Evolutionary conservation across 2,797 vertebrate genomes (phyloP).

Genomic region (Petrocephalus sullivani): DNA sequence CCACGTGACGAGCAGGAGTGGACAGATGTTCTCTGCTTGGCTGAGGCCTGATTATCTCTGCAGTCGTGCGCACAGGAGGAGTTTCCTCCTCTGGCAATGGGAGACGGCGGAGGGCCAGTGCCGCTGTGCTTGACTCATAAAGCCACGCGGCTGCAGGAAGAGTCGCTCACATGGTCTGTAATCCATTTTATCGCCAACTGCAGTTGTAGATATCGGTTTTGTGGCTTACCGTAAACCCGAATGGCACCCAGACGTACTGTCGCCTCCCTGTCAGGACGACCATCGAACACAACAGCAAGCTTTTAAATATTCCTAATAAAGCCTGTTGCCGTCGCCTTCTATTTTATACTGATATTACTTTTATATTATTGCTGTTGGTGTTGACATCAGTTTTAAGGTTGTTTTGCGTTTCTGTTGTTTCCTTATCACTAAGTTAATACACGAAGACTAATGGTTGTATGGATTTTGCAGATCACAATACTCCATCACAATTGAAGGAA

Average conservation of each 20-base stretch:
- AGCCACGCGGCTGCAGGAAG: not conserved
- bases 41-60: constrained; percentile 19
- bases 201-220: constrained; percentile 38
- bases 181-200: constrained; percentile 27
- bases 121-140: not conserved
- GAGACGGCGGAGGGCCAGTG: not conserved
- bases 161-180: constrained; percentile 2
- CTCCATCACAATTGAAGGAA: not conserved
- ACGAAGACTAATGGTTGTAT: not conserved
- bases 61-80: not conserved
- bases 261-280: not conserved
- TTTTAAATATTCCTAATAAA: not conserved
- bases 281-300: not conserved
- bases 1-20: not conserved
- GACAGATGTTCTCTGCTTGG: constrained; percentile 17
- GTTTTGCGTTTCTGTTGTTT: not conserved
- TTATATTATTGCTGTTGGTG: not conserved
- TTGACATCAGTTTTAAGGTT: not conserved
- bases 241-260: not conserved
- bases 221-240: constrained; percentile 21
- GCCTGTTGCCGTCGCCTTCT: not conserved
- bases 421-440: not conserved
- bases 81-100: not conserved
- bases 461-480: not conserved
- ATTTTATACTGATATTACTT: not conserved